Conservation (phyloP, 2,113 vertebrate genomes). For the Istiophorus platypterus region DNA sequence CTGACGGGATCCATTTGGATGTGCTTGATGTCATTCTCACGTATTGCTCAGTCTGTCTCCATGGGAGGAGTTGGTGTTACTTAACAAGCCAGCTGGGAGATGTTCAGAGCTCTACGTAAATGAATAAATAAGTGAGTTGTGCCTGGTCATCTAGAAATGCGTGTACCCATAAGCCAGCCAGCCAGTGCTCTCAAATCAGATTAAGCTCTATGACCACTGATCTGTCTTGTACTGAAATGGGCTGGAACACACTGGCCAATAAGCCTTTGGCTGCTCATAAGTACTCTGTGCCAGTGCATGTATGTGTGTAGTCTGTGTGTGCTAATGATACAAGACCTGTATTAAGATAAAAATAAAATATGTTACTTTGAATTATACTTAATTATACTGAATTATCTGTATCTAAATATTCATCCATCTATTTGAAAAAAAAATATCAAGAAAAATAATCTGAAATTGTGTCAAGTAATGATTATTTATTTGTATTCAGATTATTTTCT, state of each 20-base stretch:
- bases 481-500: neutral
- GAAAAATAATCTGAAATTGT: neutral
- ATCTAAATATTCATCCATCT: neutral
- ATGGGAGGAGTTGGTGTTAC: slow-evolving; percentile 38
- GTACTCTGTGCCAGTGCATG: slow-evolving; percentile 16
- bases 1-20: slow-evolving; percentile 21
- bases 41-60: slow-evolving; percentile 16
- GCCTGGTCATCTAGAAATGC: slow-evolving; percentile 58
- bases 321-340: slow-evolving; percentile 7
- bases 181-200: slow-evolving; percentile 58
- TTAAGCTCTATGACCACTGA: slow-evolving; percentile 55
- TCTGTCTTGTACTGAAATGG: slow-evolving; percentile 48
- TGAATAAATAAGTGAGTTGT: slow-evolving; percentile 51
- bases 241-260: slow-evolving; percentile 47
- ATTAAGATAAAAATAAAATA: slow-evolving; percentile 7
- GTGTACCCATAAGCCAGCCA: slow-evolving; percentile 43
- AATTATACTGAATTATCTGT: no score
- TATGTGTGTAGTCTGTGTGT: neutral
- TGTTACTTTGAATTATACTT: neutral
- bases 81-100: slow-evolving; percentile 50
- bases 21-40: slow-evolving; percentile 33
- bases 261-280: slow-evolving; percentile 35
- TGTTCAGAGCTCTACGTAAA: slow-evolving; percentile 46
- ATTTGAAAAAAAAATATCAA: neutral
- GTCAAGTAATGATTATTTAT: neutral